Evolutionary conservation across 2,888 invertebrate genomes (phyloP).

Genomic region (Machimus atricapillus): DNA sequence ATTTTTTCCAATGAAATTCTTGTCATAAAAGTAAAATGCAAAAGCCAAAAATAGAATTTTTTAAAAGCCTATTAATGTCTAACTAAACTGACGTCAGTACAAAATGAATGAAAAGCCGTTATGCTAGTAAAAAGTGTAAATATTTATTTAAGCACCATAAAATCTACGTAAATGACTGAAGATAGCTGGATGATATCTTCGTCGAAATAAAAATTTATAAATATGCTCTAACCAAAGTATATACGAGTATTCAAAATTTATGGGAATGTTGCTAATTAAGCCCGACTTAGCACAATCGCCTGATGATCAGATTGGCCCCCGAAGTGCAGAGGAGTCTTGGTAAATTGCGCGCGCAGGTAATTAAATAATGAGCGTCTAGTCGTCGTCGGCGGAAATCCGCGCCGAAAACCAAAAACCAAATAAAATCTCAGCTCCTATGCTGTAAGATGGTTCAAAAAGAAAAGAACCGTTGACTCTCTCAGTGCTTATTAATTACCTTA

Average conservation of each 20-base stretch:
- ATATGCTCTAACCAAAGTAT: not conserved
- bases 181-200: not conserved
- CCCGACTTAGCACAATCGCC: not conserved
- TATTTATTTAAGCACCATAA: not conserved
- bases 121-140: not conserved
- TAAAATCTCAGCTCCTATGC: not conserved
- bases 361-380: not conserved
- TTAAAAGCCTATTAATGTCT: not conserved
- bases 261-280: constrained; percentile 11
- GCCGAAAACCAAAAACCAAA: not conserved
- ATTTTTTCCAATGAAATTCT: not conserved
- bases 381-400: not conserved
- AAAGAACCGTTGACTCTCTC: constrained; percentile 10
- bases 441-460: not conserved
- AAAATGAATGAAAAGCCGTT: not conserved
- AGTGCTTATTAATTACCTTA: constrained; percentile 17
- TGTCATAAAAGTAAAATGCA: not conserved
- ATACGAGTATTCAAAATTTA: not conserved
- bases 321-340: not conserved
- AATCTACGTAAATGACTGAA: not conserved
- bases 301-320: not conserved
- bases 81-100: not conserved
- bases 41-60: not conserved
- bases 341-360: not conserved
- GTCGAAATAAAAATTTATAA: not conserved